Conservation (phyloP, 2,113 vertebrate species). For the Oceanites oceanicus region DNA sequence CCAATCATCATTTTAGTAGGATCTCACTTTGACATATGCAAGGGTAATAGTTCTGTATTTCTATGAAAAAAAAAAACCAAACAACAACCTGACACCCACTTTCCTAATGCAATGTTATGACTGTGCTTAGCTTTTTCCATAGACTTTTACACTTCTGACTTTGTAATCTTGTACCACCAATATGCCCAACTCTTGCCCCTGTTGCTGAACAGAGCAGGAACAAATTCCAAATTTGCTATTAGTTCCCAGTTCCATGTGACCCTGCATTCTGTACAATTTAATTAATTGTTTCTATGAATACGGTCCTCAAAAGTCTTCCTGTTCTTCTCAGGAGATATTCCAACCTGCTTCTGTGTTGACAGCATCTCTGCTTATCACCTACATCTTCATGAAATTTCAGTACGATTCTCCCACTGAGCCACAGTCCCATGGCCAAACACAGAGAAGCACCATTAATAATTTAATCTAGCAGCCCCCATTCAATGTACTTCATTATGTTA, state of each 20-base stretch:
- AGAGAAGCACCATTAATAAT: neutral
- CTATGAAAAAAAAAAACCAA: neutral
- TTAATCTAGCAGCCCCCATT: neutral
- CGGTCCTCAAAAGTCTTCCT: neutral
- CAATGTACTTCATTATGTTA: neutral
- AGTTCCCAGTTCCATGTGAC: neutral
- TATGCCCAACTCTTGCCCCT: neutral
- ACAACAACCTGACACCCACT: neutral
- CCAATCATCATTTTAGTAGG: neutral
- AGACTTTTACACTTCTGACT: neutral
- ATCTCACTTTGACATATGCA: neutral
- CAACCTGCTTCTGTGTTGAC: neutral
- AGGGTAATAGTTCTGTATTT: neutral
- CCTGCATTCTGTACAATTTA: neutral
- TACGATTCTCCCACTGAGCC: neutral
- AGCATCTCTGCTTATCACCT: neutral
- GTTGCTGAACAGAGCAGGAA: neutral
- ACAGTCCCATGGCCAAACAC: neutral
- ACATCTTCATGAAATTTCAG: rapidly evolving
- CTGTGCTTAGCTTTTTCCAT: neutral
- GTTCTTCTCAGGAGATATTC: neutral
- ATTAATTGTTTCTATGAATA: neutral
- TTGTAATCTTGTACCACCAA: neutral
- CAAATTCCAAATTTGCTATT: neutral
- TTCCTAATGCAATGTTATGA: neutral